Evolutionary conservation across 2,113 vertebrate genomes (phyloP).

Genomic region (Phodopus roborovskii): DNA sequence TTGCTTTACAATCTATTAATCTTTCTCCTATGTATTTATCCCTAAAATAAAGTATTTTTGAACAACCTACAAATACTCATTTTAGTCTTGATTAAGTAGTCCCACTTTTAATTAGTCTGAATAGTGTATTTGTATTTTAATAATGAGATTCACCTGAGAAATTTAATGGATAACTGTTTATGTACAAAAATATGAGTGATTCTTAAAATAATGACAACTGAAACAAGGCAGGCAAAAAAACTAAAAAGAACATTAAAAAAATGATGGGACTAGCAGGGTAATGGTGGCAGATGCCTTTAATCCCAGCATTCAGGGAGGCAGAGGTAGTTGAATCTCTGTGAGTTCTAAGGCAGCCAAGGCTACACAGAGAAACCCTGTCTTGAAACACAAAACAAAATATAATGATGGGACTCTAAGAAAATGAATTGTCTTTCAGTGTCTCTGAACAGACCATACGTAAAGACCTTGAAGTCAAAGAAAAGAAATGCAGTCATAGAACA

Average conservation of each 20-base stretch:
- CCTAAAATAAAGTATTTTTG: not conserved
- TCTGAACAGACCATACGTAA: not conserved
- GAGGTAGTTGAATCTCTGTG: too few species aligned
- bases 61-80: not conserved
- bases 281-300: too few species aligned
- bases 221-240: slow-evolving; percentile 1
- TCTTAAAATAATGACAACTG: slow-evolving; percentile 50
- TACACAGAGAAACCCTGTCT: too few species aligned
- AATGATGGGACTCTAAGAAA: not conserved
- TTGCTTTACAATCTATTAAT: slow-evolving; percentile 3
- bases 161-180: slow-evolving; percentile 39
- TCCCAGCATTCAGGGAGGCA: too few species aligned
- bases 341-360: too few species aligned
- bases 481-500: not conserved
- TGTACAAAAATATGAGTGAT: slow-evolving; percentile 8
- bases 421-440: not conserved
- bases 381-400: not conserved
- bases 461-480: slow-evolving; percentile 32
- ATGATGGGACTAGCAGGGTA: not conserved
- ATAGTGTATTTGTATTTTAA: slow-evolving; percentile 17
- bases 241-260: not conserved
- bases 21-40: slow-evolving; percentile 4
- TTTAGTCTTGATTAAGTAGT: not conserved
- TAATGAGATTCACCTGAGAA: slow-evolving; percentile 3
- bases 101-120: slow-evolving; percentile 25